Evolutionary conservation across 2,113 vertebrate genomes (phyloP).

Genomic region (Chaetops frenatus): DNA sequence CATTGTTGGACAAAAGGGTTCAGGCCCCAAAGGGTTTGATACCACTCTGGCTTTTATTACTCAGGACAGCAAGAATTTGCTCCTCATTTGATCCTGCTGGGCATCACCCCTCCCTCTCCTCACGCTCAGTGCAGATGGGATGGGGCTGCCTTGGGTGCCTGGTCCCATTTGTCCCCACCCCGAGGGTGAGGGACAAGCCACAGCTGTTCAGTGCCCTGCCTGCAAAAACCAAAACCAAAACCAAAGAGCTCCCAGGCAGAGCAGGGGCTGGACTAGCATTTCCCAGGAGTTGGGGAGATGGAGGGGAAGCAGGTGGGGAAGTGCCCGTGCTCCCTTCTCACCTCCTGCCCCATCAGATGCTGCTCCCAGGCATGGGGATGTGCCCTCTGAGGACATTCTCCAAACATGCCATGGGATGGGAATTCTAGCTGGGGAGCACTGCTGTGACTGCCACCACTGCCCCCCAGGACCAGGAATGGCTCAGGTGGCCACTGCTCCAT

Average conservation of each 20-base stretch:
- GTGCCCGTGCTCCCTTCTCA: background rate
- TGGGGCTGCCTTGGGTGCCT: background rate
- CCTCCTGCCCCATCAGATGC: background rate
- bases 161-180: background rate
- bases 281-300: background rate
- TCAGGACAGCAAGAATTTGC: background rate
- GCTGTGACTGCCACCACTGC: rapidly evolving
- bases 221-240: too few species aligned
- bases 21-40: background rate
- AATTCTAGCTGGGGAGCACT: background rate
- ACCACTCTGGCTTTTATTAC: background rate
- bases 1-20: background rate
- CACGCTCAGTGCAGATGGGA: background rate
- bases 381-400: background rate
- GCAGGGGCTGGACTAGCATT: background rate
- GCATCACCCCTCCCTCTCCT: background rate
- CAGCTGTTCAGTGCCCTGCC: background rate
- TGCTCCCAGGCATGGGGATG: rapidly evolving
- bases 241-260: background rate
- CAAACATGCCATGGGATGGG: rapidly evolving
- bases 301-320: background rate
- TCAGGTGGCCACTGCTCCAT: background rate
- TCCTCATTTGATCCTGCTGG: background rate
- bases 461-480: background rate
- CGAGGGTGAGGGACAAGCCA: background rate